Base-by-base conservation (phyloP, 2,797 vertebrate genomes). In the Epinephelus malabaricus region DNA sequence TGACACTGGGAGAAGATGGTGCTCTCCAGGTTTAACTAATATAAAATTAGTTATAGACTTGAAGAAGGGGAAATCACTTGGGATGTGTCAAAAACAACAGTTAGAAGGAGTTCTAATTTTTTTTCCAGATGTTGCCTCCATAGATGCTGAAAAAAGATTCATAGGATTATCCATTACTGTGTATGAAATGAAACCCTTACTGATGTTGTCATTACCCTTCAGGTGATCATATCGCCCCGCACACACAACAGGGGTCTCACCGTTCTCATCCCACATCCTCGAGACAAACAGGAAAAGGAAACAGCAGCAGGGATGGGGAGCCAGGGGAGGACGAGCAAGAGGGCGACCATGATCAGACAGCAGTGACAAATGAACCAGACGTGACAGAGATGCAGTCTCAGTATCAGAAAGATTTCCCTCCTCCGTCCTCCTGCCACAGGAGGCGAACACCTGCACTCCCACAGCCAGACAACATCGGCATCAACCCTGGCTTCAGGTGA, bases 401-500 rank as follows among this genome's bases (percentile, higher is more conserved):
- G 79, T 94, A 95, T 86, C 95, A 94, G 86, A 92, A 87, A 5
- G 95, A 96, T 71, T 96, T 94, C 75, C 93, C 91, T 55, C 85
- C 75, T 34, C 90, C 76, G 0, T 75, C 80, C 3, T 74, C 54
- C 11, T 76, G 76, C 19, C 71, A 55, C 14, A 84, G 88, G 83
- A 89, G 86, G 21, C 73, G 84, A 75, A 90, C 88, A 11, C 93
- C 90, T 15, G 91, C 89, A 23, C 40, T 75, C 3, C 95, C 95
- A 1, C 93, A 92, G 50, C 86, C 91, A 1, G 95, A 97, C 87
- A 96, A 96, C 90, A 95, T 96, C 0, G 91, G 80, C 49, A 93
- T 97, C 58, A 96, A 96, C 80, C 92, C 86, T 1, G 87, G 90
- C 21, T 92, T 96, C 84, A 95, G 93, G 96, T 94, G 83, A 88